Evolutionary conservation across 1,140 invertebrate genomes (phyloP), one percentile per base, ranked within the genome.

Genomic region (Arctopsyche grandis): DNA sequence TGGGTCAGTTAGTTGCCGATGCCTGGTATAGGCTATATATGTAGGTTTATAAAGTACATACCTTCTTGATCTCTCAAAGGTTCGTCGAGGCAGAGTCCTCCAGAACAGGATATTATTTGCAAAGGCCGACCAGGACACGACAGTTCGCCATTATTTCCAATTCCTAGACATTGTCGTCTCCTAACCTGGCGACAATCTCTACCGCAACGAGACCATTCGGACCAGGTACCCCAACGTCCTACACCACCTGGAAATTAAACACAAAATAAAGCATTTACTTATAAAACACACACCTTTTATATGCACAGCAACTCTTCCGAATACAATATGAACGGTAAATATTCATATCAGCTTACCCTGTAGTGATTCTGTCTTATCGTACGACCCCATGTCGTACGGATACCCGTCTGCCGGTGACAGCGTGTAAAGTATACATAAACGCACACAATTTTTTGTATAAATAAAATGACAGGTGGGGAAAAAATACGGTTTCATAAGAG

Each of bases 161-260:
- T 9, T 89, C 92, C 92, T 81, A 94, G 91, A 84, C 96, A 98
- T 58, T 92, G 91, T 79, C 96, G 87, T 82, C 93, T 90, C 81
- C 94, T 91, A 48, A 92, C 92, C 86, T 96, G 95, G 79, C 92
- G 91, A 83, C 95, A 97, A 84, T 98, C 96, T 22, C 92, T 90
- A 81, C 94, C 94, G 84, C 96, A 98, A 76, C 93, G 89, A 14
- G 95, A 96, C 95, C 95, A 98, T 5, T 93, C 90, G 1, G 94
- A 94, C 96, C 96, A 98, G 83, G 92, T 88, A 4, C 94, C 94
- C 96, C 96, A 98, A 38, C 92, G 88, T 63, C 89, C 89, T 86
- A 83, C 79, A 83, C 79, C 56, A 48, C 76, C 86, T 87, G 44
- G 83, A 70, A 85, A 85, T 60, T 82, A 66, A 78, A 79, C 29